Conservation (phyloP, 2,113 vertebrate genomes). For the Microtus montanus region DNA sequence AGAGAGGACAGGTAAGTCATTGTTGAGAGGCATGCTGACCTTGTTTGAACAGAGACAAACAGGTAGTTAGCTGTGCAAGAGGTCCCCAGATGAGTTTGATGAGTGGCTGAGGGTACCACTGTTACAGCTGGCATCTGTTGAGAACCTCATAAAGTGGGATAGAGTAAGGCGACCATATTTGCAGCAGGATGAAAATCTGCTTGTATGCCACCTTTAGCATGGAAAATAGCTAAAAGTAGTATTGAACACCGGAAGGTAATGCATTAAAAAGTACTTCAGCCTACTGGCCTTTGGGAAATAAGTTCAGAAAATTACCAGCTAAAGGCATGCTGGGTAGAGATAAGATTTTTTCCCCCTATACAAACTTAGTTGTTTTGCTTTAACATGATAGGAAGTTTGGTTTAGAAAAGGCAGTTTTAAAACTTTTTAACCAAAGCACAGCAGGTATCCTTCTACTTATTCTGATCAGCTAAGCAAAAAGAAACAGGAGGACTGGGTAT, state of each 20-base stretch:
- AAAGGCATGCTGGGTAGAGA: neutral
- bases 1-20: neutral
- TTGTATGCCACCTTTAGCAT: neutral
- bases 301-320: neutral
- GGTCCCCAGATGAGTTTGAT: neutral
- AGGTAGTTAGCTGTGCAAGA: neutral
- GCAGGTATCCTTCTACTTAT: neutral
- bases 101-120: neutral
- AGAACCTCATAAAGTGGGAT: neutral
- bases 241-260: neutral
- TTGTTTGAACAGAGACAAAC: neutral
- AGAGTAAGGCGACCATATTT: neutral
- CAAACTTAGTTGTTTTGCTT: slow-evolving; percentile 37
- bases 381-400: neutral
- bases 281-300: neutral
- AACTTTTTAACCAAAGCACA: slow-evolving; percentile 41
- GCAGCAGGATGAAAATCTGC: slow-evolving; percentile 11
- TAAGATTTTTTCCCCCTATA: neutral
- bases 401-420: slow-evolving; percentile 50
- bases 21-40: neutral
- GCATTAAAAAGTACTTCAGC: neutral
- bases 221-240: neutral
- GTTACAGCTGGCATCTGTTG: neutral
- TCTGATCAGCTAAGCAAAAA: neutral
- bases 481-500: neutral